Conservation (phyloP, 2,113 vertebrate species). For the Neofelis nebulosa region DNA sequence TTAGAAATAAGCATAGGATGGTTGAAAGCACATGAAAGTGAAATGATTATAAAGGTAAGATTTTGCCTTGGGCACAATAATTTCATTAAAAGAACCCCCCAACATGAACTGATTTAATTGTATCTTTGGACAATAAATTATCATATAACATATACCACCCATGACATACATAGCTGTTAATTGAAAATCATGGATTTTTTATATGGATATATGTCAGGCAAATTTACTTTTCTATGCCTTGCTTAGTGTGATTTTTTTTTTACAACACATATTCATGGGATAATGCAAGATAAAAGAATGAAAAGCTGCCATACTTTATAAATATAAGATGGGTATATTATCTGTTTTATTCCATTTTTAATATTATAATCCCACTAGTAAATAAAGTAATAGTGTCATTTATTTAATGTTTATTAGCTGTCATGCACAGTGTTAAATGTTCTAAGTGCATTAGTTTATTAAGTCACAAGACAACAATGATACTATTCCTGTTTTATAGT, state of each 20-base stretch:
- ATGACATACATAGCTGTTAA: not conserved
- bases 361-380: not conserved
- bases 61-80: not conserved
- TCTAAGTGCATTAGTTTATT: not conserved
- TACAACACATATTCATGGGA: not conserved
- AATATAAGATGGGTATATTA: not conserved
- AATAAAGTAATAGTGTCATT: not conserved
- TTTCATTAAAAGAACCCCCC: not conserved
- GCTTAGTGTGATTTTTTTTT: not conserved
- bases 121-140: not conserved
- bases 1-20: not conserved
- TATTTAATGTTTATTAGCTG: slow-evolving; percentile 11
- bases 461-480: not conserved
- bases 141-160: not conserved
- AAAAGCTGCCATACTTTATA: not conserved
- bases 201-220: not conserved
- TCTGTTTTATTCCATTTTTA: not conserved
- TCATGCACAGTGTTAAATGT: not conserved
- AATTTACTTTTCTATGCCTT: not conserved
- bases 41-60: not conserved
- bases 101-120: not conserved
- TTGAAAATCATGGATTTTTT: not conserved
- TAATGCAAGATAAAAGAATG: not conserved
- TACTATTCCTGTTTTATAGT: not conserved
- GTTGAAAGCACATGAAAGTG: not conserved